Evolutionary conservation across 2,888 invertebrate species (phyloP), one percentile per base, ranked within the genome.

Genomic region (Xanthia togata): DNA sequence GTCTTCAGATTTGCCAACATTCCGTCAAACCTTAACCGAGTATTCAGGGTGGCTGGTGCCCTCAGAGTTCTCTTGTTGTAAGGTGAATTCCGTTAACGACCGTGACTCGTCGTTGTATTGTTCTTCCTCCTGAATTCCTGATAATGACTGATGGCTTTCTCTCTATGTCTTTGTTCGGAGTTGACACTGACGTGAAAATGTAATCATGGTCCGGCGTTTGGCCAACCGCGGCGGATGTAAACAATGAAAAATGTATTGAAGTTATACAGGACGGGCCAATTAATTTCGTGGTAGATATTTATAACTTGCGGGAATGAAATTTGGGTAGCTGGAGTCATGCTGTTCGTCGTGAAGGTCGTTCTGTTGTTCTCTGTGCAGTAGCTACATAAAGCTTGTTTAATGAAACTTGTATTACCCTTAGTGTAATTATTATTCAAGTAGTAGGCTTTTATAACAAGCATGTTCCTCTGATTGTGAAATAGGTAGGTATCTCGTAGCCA

Each of bases 61-160:
- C 88, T 89, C 83, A 86, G 89, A 89, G 88, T 92, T 90, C 91
- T 90, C 89, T 91, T 89, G 90, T 92, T 93, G 90, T 92, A 90
- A 91, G 93, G 93, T 93, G 93, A 90, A 93, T 94, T 93, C 92
- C 90, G 93, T 92, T 95, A 96, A 96, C 96, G 95, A 95, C 93
- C 93, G 89, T 96, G 96, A 96, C 93, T 94, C 87, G 94, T 90
- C 84, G 89, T 92, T 96, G 94, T 93, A 96, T 96, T 96, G 95
- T 96, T 95, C 94, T 93, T 92, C 91, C 91, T 91, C 89, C 92
- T 44, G 81, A 77, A 77, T 81, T 77, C 53, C 77, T 94, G 95
- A 93, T 96, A 96, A 96, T 96, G 96, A 95, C 93, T 94, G 95
- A 96, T 96, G 95, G 93, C 93, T 95, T 94, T 94, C 93, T 92